Percentiles rank a stretch among this genome's conserved stretches.
Conservation (phyloP, 2,797 vertebrate species). For the Aratinga solstitialis region DNA sequence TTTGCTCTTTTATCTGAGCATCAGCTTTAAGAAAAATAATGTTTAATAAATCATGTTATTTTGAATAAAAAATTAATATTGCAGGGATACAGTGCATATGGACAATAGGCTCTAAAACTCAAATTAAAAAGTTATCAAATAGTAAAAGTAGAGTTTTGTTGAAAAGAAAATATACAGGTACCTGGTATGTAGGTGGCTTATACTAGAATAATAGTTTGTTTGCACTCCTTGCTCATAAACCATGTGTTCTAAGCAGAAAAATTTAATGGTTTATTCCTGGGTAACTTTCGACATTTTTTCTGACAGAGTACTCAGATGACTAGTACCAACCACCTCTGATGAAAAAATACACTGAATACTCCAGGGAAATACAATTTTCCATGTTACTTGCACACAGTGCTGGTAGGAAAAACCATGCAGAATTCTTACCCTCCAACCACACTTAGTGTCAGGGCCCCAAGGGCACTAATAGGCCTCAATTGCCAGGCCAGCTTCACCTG, state of each 20-base stretch:
- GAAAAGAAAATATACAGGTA: neutral
- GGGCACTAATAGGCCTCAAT: neutral
- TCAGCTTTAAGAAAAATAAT: neutral
- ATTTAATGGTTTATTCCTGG: neutral
- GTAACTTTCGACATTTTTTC: neutral
- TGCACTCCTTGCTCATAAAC: neutral
- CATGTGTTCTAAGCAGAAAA: neutral
- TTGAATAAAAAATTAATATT: neutral
- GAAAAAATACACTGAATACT: neutral
- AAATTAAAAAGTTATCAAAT: neutral
- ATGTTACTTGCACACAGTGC: neutral
- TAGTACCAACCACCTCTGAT: neutral
- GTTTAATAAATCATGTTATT: neutral
- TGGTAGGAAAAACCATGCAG: neutral
- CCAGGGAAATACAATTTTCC: neutral
- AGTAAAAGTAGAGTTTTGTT: neutral
- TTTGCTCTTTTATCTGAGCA: neutral
- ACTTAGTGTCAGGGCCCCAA: neutral
- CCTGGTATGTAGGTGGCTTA: neutral
- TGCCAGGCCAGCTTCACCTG: neutral
- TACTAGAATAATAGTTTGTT: neutral
- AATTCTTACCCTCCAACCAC: neutral
- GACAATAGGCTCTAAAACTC: neutral
- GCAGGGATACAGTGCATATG: neutral
- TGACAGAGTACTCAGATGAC: neutral